Evolutionary conservation across 2,888 invertebrate species (phyloP).

Genomic region (Euphydryas editha): DNA sequence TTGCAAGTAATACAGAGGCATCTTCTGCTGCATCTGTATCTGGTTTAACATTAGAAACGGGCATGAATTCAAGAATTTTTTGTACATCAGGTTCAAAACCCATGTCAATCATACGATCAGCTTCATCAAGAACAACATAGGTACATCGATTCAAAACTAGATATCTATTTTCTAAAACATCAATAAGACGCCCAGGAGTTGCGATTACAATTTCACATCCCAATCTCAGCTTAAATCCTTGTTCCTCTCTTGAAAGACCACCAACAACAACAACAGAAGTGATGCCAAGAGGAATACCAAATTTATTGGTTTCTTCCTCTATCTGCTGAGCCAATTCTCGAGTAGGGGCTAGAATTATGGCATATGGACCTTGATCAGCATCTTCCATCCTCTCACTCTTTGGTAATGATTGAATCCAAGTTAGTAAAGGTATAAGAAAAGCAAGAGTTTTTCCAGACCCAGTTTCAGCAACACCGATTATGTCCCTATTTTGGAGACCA

Average conservation of each 20-base stretch:
- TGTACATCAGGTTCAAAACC: constrained; percentile 99
- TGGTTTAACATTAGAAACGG: constrained; percentile 98
- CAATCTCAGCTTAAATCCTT: constrained; percentile 97
- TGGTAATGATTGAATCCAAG: constrained; percentile 99
- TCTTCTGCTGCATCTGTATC: constrained; percentile 99
- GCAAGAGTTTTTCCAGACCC: constrained; percentile 99
- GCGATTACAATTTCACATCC: constrained; percentile 99
- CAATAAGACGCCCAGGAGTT: constrained; percentile 99
- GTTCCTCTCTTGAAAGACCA: constrained; percentile 98
- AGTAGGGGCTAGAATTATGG: constrained; percentile 99
- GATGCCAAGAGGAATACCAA: constrained; percentile 96
- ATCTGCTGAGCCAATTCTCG: constrained; percentile 99
- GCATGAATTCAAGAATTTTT: constrained; percentile 98
- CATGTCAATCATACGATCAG: constrained; percentile 99
- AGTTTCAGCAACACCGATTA: constrained; percentile 99
- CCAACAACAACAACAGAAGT: constrained; percentile 99
- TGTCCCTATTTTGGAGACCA: constrained; percentile 96
- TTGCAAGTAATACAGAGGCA: constrained; percentile 93
- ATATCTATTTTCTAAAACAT: constrained; percentile 99
- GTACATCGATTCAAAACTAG: constrained; percentile 98
- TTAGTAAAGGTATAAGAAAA: constrained; percentile 97
- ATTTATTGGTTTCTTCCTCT: constrained; percentile 99
- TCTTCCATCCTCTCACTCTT: constrained; percentile 96
- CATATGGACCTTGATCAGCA: constrained; percentile 98
- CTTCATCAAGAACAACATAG: constrained; percentile 97